Evolutionary conservation across 2,888 invertebrate genomes (phyloP).

Genomic region (Molanna angustata): DNA sequence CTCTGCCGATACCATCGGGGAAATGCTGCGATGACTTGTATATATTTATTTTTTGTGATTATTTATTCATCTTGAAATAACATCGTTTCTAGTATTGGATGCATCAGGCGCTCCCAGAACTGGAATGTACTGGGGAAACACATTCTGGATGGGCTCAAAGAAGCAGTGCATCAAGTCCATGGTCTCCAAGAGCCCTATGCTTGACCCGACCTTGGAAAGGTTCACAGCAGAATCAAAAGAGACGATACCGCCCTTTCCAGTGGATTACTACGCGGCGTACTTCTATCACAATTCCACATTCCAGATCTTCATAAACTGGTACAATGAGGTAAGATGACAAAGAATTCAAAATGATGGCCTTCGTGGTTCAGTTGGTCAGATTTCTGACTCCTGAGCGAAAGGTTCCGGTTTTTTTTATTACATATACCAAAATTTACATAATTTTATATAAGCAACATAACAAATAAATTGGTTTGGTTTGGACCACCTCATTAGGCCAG

Average conservation of each 20-base stretch:
- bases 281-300: conserved; percentile 45
- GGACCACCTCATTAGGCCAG: too few relatives aligned
- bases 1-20: too few relatives aligned
- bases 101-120: conserved; percentile 55
- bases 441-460: too few relatives aligned
- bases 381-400: too few relatives aligned
- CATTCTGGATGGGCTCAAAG: conserved; percentile 57
- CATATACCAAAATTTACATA: too few relatives aligned
- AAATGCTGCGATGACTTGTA: too few relatives aligned
- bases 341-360: too few relatives aligned
- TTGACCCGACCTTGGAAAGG: conserved; percentile 39
- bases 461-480: too few relatives aligned
- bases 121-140: conserved; percentile 59
- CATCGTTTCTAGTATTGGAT: conserved; percentile 54
- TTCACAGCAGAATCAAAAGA: conserved; percentile 41
- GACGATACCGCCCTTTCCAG: conserved; percentile 42
- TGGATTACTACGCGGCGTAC: conserved; percentile 44
- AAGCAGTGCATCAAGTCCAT: conserved; percentile 49
- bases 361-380: too few relatives aligned
- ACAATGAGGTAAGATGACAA: conserved; percentile 25
- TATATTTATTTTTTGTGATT: too few relatives aligned
- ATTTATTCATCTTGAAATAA: too few relatives aligned
- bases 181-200: conserved; percentile 36
- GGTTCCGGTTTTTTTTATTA: too few relatives aligned
- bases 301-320: conserved; percentile 36